These are phyloP conservation scores for Patella ulyssiponensis DNA, from an alignment of 2,888 invertebrate species.

Conservation along the genomic window DNA sequence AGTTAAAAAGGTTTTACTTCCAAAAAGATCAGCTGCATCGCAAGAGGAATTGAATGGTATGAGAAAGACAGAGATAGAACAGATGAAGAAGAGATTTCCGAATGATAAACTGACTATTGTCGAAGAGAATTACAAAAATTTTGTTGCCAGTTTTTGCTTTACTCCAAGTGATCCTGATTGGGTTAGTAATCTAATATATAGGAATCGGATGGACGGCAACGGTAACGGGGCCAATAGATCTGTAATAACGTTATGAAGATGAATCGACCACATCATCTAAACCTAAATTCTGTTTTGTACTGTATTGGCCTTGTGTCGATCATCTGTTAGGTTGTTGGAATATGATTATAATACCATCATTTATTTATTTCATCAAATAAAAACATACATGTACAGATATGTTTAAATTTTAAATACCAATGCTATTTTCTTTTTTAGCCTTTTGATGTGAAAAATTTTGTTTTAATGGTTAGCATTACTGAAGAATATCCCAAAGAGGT, in stretches of 20 bases:
- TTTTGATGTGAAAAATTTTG: slow-evolving; percentile 64
- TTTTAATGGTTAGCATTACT: slow-evolving; percentile 56
- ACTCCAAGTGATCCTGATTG: slow-evolving; percentile 68
- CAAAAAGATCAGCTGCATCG: slow-evolving; percentile 39
- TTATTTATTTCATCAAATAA: background rate
- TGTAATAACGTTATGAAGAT: too few species aligned
- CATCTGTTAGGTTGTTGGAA: background rate
- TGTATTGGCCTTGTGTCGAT: background rate
- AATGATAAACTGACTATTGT: slow-evolving; percentile 43
- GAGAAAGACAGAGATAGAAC: slow-evolving; percentile 56
- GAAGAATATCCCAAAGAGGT: slow-evolving; percentile 62
- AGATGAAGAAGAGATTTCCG: slow-evolving; percentile 62
- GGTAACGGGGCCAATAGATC: too few species aligned
- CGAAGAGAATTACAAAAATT: slow-evolving; percentile 42
- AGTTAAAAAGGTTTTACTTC: slow-evolving; percentile 18
- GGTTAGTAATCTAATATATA: slow-evolving; percentile 48
- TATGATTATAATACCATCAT: background rate
- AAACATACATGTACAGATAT: background rate
- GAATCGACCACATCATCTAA: too few species aligned
- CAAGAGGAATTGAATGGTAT: slow-evolving; percentile 46
- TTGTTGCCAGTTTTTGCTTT: slow-evolving; percentile 48
- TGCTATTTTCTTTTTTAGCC: slow-evolving; percentile 54
- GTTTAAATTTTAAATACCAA: background rate
- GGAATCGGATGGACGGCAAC: too few species aligned
- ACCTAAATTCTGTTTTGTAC: too few species aligned